Conservation (phyloP, 2,888 invertebrate genomes). For the Hesperia comma region DNA sequence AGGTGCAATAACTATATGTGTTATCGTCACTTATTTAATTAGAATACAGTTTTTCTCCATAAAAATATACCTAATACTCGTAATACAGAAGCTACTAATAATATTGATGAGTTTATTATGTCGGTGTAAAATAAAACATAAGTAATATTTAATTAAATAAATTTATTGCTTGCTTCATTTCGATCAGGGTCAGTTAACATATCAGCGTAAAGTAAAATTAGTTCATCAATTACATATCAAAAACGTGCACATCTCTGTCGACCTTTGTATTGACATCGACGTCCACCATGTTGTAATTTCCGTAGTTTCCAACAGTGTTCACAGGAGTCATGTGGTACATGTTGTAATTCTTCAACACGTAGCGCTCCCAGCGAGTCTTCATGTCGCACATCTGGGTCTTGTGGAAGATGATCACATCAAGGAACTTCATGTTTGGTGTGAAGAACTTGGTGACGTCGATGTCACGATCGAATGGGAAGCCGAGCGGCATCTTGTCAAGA, state of each 20-base stretch:
- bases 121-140: no score
- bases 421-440: slow-evolving; percentile 87
- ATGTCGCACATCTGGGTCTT: slow-evolving; percentile 75
- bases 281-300: slow-evolving; percentile 54
- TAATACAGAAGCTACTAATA: no score
- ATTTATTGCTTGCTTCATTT: no score
- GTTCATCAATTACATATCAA: slow-evolving; percentile 32
- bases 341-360: slow-evolving; percentile 64
- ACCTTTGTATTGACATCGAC: slow-evolving; percentile 52
- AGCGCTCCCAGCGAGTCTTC: slow-evolving; percentile 69
- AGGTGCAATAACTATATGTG: no score
- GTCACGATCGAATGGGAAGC: slow-evolving; percentile 89
- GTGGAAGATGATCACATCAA: slow-evolving; percentile 86
- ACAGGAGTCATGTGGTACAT: slow-evolving; percentile 55
- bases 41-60: no score
- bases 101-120: no score
- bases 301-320: slow-evolving; percentile 42
- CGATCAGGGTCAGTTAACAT: no score
- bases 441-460: slow-evolving; percentile 84
- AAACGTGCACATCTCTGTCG: slow-evolving; percentile 38
- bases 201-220: no score
- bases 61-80: no score
- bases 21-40: no score
- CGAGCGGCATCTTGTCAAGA: slow-evolving; percentile 86
- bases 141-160: no score